A percentile compares a stretch with the other conserved stretches of the same genome.
These are phyloP conservation scores for Lepus oiostolus DNA, from an alignment of 2,797 vertebrate genomes.

Conservation along the genomic window DNA sequence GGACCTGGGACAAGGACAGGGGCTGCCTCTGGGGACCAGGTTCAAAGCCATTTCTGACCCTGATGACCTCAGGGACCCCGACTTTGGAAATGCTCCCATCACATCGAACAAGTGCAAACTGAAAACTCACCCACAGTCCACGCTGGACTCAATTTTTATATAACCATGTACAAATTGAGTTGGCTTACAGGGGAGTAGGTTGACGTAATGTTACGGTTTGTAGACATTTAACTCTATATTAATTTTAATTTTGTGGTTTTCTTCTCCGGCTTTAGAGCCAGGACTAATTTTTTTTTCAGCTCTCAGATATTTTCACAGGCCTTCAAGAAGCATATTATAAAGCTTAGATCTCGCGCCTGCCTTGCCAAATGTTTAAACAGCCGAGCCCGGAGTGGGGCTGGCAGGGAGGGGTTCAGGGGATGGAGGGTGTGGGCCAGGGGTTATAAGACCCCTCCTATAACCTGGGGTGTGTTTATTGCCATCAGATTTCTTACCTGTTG, in stretches of 20 bases:
- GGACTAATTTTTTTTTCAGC: constrained; percentile 47
- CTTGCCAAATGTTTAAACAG: constrained; percentile 1
- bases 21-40: no score
- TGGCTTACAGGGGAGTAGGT: constrained; percentile 5
- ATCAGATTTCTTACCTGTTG: not conserved
- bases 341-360: constrained; percentile 3
- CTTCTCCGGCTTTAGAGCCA: constrained; percentile 60
- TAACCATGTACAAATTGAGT: constrained; percentile 55
- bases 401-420: not conserved
- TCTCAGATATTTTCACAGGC: constrained; percentile 72
- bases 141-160: not conserved
- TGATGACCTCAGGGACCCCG: not conserved
- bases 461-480: not conserved
- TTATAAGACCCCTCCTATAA: not conserved
- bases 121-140: not conserved
- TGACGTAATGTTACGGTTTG: constrained; percentile 45
- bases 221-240: constrained; percentile 74
- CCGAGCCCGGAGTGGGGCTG: not conserved
- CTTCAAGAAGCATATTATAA: constrained; percentile 22
- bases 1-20: accelerated
- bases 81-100: not conserved
- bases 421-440: not conserved
- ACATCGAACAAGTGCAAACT: not conserved
- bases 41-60: not conserved
- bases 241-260: constrained; percentile 76